Conservation (phyloP, 2,888 invertebrate species). For the Rhorus exstirpatorius region DNA sequence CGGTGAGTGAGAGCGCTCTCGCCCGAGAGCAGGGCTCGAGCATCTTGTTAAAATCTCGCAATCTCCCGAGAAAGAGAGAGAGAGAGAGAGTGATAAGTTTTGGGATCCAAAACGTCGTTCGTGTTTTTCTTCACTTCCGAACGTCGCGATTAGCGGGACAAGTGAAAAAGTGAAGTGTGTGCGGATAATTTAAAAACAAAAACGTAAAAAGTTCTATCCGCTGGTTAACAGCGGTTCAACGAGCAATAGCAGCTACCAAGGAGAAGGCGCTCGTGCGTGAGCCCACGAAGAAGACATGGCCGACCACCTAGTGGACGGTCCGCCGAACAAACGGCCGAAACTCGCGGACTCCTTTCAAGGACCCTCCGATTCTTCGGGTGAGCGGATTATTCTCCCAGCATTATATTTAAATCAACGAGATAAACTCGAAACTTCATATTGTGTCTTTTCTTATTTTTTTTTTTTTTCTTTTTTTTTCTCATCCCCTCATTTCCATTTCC, state of each 20-base stretch:
- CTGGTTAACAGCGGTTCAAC: constrained; percentile 53
- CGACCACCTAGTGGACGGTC: constrained; percentile 97
- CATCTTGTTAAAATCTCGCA: background rate
- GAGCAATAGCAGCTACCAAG: constrained; percentile 55
- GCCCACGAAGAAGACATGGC: constrained; percentile 89
- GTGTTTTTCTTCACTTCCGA: constrained; percentile 2
- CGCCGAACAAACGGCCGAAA: constrained; percentile 98
- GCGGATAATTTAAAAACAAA: background rate
- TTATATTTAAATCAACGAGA: background rate
- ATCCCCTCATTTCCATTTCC: background rate
- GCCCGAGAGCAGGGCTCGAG: constrained; percentile 61
- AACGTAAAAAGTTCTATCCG: constrained; percentile 30
- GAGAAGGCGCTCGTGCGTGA: constrained; percentile 68
- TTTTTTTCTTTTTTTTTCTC: background rate
- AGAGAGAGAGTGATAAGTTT: too few relatives aligned
- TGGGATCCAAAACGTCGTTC: too few relatives aligned
- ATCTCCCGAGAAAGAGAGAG: constrained; percentile 1
- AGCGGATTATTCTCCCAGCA: constrained; percentile 81
- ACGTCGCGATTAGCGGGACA: background rate
- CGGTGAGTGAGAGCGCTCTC: constrained; percentile 69
- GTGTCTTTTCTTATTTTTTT: background rate
- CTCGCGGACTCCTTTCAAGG: constrained; percentile 94
- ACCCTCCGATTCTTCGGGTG: constrained; percentile 93
- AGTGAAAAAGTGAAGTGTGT: background rate
- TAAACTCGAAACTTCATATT: constrained; percentile 1